Evolutionary conservation across 2,888 invertebrate species (phyloP).

Genomic region (Achlya flavicornis): DNA sequence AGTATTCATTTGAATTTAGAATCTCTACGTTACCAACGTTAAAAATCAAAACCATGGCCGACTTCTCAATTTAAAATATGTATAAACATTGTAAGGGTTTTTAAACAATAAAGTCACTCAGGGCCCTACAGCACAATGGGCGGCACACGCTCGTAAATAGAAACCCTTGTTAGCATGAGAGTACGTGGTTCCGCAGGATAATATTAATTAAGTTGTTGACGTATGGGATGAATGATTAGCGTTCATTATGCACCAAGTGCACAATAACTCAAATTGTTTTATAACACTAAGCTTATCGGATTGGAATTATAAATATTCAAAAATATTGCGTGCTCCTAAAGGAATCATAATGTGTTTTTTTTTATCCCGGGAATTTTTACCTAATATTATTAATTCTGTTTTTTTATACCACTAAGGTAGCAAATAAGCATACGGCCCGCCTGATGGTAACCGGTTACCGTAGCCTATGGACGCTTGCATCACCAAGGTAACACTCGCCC

Average conservation of each 20-base stretch:
- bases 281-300: neutral
- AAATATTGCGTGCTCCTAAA: too few species aligned
- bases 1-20: neutral
- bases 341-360: too few species aligned
- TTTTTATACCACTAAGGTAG: too few species aligned
- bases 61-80: constrained; percentile 3
- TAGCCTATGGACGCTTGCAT: too few species aligned
- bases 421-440: too few species aligned
- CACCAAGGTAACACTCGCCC: too few species aligned
- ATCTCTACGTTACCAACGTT: neutral
- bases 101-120: constrained; percentile 64
- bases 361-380: too few species aligned
- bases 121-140: constrained; percentile 57
- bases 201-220: constrained; percentile 20
- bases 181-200: constrained; percentile 47
- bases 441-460: too few species aligned
- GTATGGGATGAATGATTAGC: constrained; percentile 15
- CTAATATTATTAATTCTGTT: too few species aligned
- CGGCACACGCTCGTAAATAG: constrained; percentile 49
- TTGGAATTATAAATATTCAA: too few species aligned
- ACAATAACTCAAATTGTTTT: neutral
- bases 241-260: neutral
- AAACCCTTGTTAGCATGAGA: constrained; percentile 32
- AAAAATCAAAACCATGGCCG: neutral
- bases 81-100: constrained; percentile 6